phyloP scores from a whole-genome alignment of 1,140 invertebrate genomes.

The Heliothis subflexa region DNA sequence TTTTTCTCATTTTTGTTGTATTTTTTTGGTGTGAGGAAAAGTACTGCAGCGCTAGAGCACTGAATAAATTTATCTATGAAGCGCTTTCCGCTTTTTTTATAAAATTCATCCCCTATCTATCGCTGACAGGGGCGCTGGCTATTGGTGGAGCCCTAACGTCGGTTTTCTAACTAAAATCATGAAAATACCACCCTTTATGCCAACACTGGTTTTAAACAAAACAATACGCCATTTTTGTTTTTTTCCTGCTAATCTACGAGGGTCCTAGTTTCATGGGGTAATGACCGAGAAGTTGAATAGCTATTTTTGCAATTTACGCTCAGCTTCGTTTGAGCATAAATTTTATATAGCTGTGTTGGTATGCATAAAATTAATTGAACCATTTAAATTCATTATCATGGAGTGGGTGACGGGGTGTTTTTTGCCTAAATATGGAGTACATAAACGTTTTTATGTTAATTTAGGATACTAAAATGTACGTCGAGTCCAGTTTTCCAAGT shows the following conservation, averaged over 20 bases:
- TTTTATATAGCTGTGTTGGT: constrained; percentile 14
- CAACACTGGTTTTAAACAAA: constrained; percentile 65
- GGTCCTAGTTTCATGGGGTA: constrained; percentile 60
- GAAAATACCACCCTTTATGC: constrained; percentile 69
- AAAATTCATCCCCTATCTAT: constrained; percentile 73
- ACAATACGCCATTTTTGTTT: constrained; percentile 71
- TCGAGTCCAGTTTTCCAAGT: not conserved
- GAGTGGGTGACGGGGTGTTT: constrained; percentile 16
- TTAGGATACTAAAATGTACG: not conserved
- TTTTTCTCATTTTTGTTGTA: constrained; percentile 9
- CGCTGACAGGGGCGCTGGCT: constrained; percentile 57
- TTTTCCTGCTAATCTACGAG: constrained; percentile 69
- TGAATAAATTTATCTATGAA: constrained; percentile 71
- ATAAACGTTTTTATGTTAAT: constrained; percentile 33
- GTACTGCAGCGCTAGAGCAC: constrained; percentile 46
- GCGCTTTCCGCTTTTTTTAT: constrained; percentile 69
- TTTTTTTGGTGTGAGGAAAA: not conserved
- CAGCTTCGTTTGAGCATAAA: constrained; percentile 30
- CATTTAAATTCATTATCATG: constrained; percentile 28
- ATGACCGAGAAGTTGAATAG: constrained; percentile 61
- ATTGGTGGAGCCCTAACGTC: constrained; percentile 65
- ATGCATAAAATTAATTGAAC: constrained; percentile 41
- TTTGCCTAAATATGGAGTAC: constrained; percentile 18
- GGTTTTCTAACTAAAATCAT: constrained; percentile 67
- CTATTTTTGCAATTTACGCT: constrained; percentile 50